Conservation (phyloP, 2,113 vertebrate genomes). For the Nibea coibor region DNA sequence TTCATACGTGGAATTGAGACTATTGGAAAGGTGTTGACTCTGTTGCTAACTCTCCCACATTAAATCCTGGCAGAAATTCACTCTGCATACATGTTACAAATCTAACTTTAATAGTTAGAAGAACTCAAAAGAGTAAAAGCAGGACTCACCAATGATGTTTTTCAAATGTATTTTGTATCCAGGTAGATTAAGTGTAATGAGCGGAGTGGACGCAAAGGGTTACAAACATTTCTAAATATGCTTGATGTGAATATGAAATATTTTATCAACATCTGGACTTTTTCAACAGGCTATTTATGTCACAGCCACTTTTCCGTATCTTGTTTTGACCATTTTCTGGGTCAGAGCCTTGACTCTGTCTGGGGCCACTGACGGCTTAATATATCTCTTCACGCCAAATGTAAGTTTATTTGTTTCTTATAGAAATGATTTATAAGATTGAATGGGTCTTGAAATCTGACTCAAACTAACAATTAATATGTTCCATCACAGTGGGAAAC, state of each 20-base stretch:
- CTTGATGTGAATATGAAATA: background rate
- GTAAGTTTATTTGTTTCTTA: constrained; percentile 74
- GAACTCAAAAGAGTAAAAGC: background rate
- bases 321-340: constrained; percentile 89
- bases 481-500: constrained; percentile 81
- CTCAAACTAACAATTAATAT: background rate
- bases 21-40: constrained; percentile 84
- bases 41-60: background rate
- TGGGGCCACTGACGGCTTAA: constrained; percentile 84
- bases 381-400: constrained; percentile 89
- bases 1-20: constrained; percentile 89
- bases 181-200: background rate
- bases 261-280: background rate
- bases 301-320: constrained; percentile 88
- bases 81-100: background rate
- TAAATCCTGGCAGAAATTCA: background rate
- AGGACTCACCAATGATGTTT: background rate
- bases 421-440: background rate
- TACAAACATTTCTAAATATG: background rate
- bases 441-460: background rate
- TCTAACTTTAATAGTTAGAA: background rate
- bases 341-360: constrained; percentile 87
- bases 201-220: background rate
- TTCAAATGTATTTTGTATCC: too few relatives aligned
- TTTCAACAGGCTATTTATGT: constrained; percentile 87